Base-by-base conservation (phyloP, 2,888 invertebrate genomes). In the Drosophila anomelani region DNA sequence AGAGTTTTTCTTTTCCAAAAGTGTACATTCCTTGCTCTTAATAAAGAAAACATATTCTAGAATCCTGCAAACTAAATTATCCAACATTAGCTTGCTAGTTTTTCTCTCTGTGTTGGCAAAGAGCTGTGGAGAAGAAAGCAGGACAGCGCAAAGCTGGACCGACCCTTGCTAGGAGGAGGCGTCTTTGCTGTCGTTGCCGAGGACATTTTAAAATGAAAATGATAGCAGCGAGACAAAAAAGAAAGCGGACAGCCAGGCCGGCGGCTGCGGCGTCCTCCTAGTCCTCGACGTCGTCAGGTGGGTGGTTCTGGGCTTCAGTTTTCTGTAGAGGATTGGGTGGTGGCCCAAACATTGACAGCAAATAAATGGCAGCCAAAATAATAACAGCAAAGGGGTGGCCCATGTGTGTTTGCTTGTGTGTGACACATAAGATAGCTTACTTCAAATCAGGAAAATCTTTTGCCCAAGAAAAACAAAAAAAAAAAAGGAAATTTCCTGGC, bases 281-380 rank as follows among this genome's bases (percentile, higher is more conserved):
- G 62, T 8, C 41, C 32, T 49, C n/a, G 47, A 29, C 20, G 59
- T 44, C 49, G 13, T 39, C 34, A 47, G 63, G 63, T 46, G 23
- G 46, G 60, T 46, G 61, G 34, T 43, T 17, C 23, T 39, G 41
- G 34, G 53, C 26, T 17, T 29, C 10, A 56, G 55, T 43, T 17
- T 17, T 44, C 26, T 43, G 12, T 6, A 64, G 55, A 55, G 75
- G 80, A 64, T 63, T 67, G 71, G 63, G 63, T 62, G 77, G 79
- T 63, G 75, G 85, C 75, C 83, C 76, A 75, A 86, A 80, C 90
- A 90, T 88, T 90, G 88, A 90, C 90, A 89, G 88, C 86, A 88
- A 90, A 90, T 89, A 88, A 88, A 90, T 88, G 86, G 84, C 77
- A 90, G 81, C 83, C 87, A 88, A 89, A 90, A 90, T 88, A 88